A percentile compares a stretch with the other conserved stretches of the same genome.
These are phyloP conservation scores for Euphysa ruthae DNA, from an alignment of 30 jellyfish, hydroid and myxozoan genomes.

Conservation along the genomic window DNA sequence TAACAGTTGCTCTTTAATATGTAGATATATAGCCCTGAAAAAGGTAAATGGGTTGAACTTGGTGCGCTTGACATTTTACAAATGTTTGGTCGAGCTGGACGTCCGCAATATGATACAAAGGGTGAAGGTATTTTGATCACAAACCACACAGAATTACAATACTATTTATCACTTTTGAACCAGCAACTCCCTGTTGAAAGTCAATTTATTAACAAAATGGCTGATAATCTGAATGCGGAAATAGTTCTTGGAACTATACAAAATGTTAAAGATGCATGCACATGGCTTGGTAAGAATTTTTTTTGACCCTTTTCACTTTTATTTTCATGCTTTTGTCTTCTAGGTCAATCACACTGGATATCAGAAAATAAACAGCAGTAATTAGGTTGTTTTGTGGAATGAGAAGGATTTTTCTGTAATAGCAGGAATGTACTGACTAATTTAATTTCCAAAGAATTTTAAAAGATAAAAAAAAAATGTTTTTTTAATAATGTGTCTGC, in stretches of 20 bases:
- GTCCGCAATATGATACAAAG: slow-evolving; percentile 98
- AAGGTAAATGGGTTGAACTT: slow-evolving; percentile 98
- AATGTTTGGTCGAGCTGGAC: slow-evolving; percentile 99
- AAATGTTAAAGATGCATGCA: slow-evolving; percentile 86
- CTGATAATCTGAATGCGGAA: slow-evolving; percentile 95
- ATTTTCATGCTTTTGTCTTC: no score
- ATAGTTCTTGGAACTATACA: slow-evolving; percentile 87
- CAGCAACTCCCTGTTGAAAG: slow-evolving; percentile 98
- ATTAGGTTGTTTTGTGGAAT: no score
- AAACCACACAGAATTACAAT: slow-evolving; percentile 90
- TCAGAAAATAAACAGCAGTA: no score
- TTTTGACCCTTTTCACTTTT: no score
- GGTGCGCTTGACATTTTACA: slow-evolving; percentile 98
- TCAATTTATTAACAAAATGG: slow-evolving; percentile 66
- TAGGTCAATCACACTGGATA: no score
- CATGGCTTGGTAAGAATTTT: slow-evolving; percentile 74
- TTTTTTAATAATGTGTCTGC: no score
- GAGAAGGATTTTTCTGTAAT: no score
- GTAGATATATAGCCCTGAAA: slow-evolving; percentile 93
- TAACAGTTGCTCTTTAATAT: no score
- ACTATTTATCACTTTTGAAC: slow-evolving; percentile 77
- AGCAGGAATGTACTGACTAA: no score
- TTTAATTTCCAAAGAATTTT: no score
- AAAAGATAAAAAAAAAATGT: no score
- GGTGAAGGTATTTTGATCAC: slow-evolving; percentile 95